Conservation (phyloP, 2,797 vertebrate species). For the Mycteria americana region DNA sequence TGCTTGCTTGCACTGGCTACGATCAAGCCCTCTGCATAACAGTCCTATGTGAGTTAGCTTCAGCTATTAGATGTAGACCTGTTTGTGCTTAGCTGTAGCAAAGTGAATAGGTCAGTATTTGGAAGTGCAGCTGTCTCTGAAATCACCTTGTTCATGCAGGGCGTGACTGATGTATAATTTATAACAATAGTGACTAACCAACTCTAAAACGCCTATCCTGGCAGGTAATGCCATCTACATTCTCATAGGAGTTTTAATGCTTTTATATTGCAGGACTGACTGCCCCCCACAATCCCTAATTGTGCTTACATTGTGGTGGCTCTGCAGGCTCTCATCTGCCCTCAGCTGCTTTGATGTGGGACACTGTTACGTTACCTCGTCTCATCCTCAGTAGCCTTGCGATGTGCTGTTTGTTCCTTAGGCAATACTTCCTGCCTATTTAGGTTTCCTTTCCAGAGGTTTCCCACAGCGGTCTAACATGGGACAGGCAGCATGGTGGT, state of each 20-base stretch:
- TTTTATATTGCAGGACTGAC: neutral
- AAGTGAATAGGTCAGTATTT: neutral
- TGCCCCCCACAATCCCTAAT: neutral
- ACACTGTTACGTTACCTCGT: rapidly evolving
- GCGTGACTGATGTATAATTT: neutral
- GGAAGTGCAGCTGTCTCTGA: neutral
- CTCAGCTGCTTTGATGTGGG: neutral
- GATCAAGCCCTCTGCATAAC: neutral
- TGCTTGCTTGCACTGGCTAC: neutral
- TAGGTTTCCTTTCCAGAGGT: neutral
- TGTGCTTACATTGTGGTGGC: neutral
- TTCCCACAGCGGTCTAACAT: neutral
- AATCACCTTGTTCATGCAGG: neutral
- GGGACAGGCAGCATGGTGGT: neutral
- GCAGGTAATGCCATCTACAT: neutral
- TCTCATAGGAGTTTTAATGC: neutral
- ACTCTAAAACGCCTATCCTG: neutral
- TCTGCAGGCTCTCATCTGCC: neutral
- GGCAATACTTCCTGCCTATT: neutral
- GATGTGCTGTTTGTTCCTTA: neutral
- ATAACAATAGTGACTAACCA: neutral
- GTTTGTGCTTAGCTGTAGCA: neutral
- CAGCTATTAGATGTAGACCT: neutral
- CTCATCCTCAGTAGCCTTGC: neutral
- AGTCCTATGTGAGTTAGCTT: neutral